Conservation (phyloP, 1,140 invertebrate species). For the Brachionus rotundiformis region DNA sequence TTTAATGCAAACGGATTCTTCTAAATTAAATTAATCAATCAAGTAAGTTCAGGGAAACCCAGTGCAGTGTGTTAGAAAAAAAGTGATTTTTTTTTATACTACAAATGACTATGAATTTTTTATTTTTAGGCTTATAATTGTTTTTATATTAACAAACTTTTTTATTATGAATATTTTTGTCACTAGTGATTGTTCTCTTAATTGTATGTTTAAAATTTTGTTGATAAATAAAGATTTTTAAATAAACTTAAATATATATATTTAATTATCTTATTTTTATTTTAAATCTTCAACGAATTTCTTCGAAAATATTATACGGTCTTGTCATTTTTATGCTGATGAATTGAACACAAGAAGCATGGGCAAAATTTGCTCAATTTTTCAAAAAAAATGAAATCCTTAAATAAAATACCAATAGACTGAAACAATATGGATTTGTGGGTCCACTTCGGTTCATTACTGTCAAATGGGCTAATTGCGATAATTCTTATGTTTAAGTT, state of each 20-base stretch:
- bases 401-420: too few relatives aligned
- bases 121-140: neutral
- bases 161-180: neutral
- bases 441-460: too few relatives aligned
- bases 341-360: too few relatives aligned
- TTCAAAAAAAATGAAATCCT: too few relatives aligned
- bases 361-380: too few relatives aligned
- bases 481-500: too few relatives aligned
- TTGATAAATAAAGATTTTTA: neutral
- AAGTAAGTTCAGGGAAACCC: neutral
- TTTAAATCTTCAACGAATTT: too few relatives aligned
- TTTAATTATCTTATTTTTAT: too few relatives aligned
- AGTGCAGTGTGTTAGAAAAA: neutral
- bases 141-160: neutral
- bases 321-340: too few relatives aligned
- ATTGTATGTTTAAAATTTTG: neutral
- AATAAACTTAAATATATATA: neutral
- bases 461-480: too few relatives aligned
- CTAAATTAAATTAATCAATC: neutral
- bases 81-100: neutral
- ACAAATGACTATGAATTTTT: neutral
- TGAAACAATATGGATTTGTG: too few relatives aligned
- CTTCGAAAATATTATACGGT: too few relatives aligned
- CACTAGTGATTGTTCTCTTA: neutral
- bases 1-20: neutral